phyloP scores from a whole-genome alignment of 2,888 invertebrate genomes.

The Balanococcus diminutus region DNA sequence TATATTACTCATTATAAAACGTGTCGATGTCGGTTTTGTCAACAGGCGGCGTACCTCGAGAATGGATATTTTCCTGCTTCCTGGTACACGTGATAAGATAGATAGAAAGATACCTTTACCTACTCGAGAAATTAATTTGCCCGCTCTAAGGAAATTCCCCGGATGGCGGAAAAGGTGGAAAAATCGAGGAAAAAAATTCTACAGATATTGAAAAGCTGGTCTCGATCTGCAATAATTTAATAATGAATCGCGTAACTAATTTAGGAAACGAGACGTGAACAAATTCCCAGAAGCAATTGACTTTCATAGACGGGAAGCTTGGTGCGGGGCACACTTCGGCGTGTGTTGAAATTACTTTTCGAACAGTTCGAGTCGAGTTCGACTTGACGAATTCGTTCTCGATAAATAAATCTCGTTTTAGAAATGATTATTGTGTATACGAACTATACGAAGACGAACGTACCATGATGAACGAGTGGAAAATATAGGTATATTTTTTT shows the following conservation, averaged over 20 bases:
- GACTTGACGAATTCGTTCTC: neutral
- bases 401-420: neutral
- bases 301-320: neutral
- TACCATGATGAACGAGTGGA: neutral
- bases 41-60: neutral
- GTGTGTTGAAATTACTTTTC: neutral
- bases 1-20: neutral
- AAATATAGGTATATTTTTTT: neutral
- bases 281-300: slow-evolving; percentile 18
- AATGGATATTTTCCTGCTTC: neutral
- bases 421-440: neutral
- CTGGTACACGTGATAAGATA: neutral
- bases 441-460: neutral
- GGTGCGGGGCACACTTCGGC: neutral
- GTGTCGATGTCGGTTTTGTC: neutral
- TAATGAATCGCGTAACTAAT: neutral
- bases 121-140: neutral
- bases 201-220: neutral
- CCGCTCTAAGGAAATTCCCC: neutral
- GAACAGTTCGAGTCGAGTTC: neutral
- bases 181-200: neutral
- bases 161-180: neutral
- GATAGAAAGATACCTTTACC: too few relatives aligned
- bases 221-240: neutral
- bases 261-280: neutral